Evolutionary conservation across 1,140 invertebrate genomes (phyloP), one percentile per base, ranked within the genome.

Genomic region (Diorhabda sublineata): DNA sequence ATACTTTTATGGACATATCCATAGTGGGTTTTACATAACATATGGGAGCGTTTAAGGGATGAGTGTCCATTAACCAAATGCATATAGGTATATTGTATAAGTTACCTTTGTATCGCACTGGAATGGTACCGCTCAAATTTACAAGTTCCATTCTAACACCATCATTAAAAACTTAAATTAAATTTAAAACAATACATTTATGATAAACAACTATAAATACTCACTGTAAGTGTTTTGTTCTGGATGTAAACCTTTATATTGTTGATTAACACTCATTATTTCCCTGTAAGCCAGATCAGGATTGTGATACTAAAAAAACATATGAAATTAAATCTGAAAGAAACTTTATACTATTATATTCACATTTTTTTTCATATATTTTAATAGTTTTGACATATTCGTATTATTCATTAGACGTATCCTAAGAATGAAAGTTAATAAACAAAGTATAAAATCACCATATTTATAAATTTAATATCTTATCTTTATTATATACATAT

Each of bases 41-140:
- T 81, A 98, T 92, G n/a, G 98, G 98, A 26, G 96, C 93, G 84
- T 97, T 93, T 78, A 94, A 89, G 2, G 98, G 98, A 87, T 99
- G 95, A 43, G 95, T 98, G 78, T 99, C 95, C 88, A 97, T 90
- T 44, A 99, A 78, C 94, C 95, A 99, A 75, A 99, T 91, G 80
- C 91, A 92, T 43, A 99, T 89, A 52, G 98, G 98, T 83, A 99
- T 99, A 83, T 99, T 96, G 82, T 99, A 99, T 11, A 83, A 87
- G 64, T 85, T 88, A 86, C 94, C 92, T 90, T 93, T 96, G 79
- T 93, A 98, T 47, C 84, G 84, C 2, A 98, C 93, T 44, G 96
- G 96, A 79, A 98, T 95, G 9, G 96, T 98, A 63, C 97, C 97
- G 79, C 90, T 87, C 9, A 98, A 83, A 80, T 92, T 92, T 7